phyloP scores from a whole-genome alignment of 92 coral and sea anemone species.

The Scolanthus callimorphus region DNA sequence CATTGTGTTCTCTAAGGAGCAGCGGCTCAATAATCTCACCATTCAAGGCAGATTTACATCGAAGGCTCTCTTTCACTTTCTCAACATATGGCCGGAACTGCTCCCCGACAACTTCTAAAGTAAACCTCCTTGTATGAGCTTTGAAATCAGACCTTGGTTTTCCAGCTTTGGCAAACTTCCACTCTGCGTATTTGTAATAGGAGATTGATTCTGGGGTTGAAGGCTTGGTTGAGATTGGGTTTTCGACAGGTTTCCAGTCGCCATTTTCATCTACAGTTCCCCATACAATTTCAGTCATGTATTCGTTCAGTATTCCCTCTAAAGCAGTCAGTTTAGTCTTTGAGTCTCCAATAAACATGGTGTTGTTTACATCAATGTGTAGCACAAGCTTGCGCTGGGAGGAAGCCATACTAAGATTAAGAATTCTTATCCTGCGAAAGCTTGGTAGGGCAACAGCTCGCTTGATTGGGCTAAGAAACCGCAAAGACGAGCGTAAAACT shows the following conservation, averaged over 20 bases:
- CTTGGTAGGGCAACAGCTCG: no score
- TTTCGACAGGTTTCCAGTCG: slow-evolving; percentile 32
- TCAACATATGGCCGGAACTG: slow-evolving; percentile 45
- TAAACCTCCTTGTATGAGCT: slow-evolving; percentile 51
- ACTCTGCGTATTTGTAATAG: slow-evolving; percentile 61
- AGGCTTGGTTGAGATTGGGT: slow-evolving; percentile 39
- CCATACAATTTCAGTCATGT: slow-evolving; percentile 65
- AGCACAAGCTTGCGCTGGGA: slow-evolving; percentile 55
- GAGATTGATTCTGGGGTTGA: slow-evolving; percentile 24
- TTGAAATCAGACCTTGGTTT: slow-evolving; percentile 49
- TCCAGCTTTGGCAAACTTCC: slow-evolving; percentile 32
- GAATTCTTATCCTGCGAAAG: no score
- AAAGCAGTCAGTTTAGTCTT: slow-evolving; percentile 52
- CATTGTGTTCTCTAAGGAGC: slow-evolving; percentile 35
- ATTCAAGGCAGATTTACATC: slow-evolving; percentile 8
- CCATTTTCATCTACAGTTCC: slow-evolving; percentile 44
- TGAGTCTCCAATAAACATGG: slow-evolving; percentile 77
- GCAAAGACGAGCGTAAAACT: no score
- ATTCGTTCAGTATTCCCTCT: slow-evolving; percentile 68
- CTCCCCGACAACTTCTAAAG: slow-evolving; percentile 42
- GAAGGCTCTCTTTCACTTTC: slow-evolving; percentile 46
- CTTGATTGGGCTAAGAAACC: no score
- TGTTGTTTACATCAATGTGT: slow-evolving; percentile 82
- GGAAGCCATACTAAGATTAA: slow-evolving; percentile 15
- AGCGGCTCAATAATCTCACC: slow-evolving; percentile 15